Conservation (phyloP, 2,113 vertebrate genomes). For the Chlorodrepanis virens region DNA sequence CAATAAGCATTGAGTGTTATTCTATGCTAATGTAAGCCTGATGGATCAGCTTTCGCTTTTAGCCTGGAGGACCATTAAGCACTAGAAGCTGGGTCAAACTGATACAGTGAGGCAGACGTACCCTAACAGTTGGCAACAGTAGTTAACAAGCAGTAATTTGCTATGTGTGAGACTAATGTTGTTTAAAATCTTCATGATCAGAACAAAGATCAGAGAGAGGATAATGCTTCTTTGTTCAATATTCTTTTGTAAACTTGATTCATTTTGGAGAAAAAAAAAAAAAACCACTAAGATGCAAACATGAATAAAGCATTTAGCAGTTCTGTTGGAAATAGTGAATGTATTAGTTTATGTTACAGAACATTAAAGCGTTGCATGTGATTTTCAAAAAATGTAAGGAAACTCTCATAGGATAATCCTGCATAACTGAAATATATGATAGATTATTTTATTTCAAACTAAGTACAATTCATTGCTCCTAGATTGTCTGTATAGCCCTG, state of each 20-base stretch:
- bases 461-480: conserved; percentile 22
- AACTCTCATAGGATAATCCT: conserved; percentile 33
- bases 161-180: conserved; percentile 64
- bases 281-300: background rate
- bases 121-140: conserved; percentile 69
- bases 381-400: conserved; percentile 62
- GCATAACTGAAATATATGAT: conserved; percentile 28
- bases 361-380: conserved; percentile 42
- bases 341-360: conserved; percentile 27
- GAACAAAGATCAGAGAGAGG: conserved; percentile 68
- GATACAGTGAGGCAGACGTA: conserved; percentile 76
- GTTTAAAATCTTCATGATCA: conserved; percentile 69
- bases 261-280: background rate
- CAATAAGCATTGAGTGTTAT: conserved; percentile 86
- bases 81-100: conserved; percentile 81
- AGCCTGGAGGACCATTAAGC: conserved; percentile 93
- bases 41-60: conserved; percentile 91
- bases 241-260: conserved; percentile 68
- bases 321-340: background rate
- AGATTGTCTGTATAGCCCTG: background rate
- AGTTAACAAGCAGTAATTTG: conserved; percentile 75
- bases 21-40: conserved; percentile 93
- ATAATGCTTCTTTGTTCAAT: conserved; percentile 66
- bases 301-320: background rate
- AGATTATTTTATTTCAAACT: conserved; percentile 50